Conservation (phyloP, 2,797 vertebrate species). For the Dicrostonyx torquatus region DNA sequence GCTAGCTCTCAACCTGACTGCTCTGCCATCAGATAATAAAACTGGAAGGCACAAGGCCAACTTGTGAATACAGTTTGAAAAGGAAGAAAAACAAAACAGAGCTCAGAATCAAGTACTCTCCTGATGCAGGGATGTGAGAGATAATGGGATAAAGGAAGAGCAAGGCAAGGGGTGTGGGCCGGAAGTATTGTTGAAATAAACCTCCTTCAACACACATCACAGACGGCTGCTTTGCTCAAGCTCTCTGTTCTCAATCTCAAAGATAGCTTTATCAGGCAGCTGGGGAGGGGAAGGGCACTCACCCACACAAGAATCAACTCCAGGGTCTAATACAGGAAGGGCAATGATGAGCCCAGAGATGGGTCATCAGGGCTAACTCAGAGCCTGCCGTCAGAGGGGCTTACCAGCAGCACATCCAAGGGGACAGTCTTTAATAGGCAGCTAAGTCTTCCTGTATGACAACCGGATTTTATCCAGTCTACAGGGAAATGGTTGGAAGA, state of each 20-base stretch:
- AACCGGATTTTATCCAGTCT: neutral
- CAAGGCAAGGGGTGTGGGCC: neutral
- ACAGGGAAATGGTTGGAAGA: neutral
- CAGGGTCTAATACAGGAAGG: neutral
- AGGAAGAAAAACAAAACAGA: slow-evolving; percentile 1
- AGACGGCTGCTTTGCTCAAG: neutral
- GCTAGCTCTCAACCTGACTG: neutral
- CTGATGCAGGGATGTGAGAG: neutral
- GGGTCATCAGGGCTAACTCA: slow-evolving; percentile 31
- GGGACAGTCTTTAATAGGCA: neutral
- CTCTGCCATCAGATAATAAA: neutral
- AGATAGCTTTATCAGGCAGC: neutral
- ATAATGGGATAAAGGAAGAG: accelerated
- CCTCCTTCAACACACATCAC: neutral
- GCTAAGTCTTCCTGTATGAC: neutral
- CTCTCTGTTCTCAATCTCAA: neutral
- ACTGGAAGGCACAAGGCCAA: neutral
- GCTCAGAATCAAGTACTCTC: neutral
- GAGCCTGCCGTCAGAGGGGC: neutral
- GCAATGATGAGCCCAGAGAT: neutral
- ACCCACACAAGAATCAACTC: neutral
- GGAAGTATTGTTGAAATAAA: neutral
- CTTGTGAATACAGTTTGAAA: neutral
- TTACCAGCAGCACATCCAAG: neutral
- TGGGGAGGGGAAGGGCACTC: neutral